Conservation (phyloP, 2,888 invertebrate genomes). For the Laothoe populi region DNA sequence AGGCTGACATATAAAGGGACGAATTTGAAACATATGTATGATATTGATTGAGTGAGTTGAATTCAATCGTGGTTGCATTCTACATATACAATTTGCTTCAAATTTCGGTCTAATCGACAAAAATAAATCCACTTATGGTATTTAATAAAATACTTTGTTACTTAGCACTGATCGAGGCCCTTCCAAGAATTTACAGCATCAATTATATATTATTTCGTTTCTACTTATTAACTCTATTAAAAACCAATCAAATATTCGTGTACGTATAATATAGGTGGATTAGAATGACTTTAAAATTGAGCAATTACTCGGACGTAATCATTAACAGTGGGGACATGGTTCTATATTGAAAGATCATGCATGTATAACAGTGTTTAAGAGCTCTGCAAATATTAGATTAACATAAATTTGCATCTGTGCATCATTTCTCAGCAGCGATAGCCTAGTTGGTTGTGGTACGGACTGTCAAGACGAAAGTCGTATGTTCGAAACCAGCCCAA, state of each 20-base stretch:
- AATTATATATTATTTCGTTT: slow-evolving; percentile 22
- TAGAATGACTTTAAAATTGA: slow-evolving; percentile 54
- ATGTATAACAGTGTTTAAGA: slow-evolving; percentile 9
- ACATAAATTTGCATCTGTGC: neutral
- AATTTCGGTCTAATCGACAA: no score
- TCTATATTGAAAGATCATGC: neutral
- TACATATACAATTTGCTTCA: no score
- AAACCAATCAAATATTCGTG: slow-evolving; percentile 46
- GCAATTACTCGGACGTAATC: slow-evolving; percentile 45
- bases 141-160: no score
- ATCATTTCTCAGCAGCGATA: no score
- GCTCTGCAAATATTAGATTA: neutral
- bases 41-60: no score
- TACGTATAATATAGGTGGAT: slow-evolving; percentile 42
- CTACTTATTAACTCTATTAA: slow-evolving; percentile 40
- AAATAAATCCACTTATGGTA: no score
- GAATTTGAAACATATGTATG: no score
- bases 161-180: neutral
- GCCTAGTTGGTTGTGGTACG: no score
- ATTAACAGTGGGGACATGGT: neutral
- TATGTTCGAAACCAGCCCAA: no score
- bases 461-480: no score
- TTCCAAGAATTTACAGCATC: slow-evolving; percentile 6
- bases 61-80: no score
- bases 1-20: no score